Conservation (phyloP, 2,888 invertebrate genomes). For the Lagria hirta region DNA sequence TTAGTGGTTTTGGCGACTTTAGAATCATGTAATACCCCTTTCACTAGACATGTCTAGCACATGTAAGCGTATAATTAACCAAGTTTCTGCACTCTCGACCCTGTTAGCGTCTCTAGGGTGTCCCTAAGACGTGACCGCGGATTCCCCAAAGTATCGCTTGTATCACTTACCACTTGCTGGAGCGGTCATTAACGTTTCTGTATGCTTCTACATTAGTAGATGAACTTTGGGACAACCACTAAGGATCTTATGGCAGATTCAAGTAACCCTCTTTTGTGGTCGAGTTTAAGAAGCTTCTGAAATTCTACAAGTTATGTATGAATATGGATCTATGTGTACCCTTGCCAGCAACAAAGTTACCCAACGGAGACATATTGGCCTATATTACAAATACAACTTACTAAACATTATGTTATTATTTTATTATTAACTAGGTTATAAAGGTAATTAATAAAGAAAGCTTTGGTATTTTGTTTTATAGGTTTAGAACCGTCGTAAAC, state of each 20-base stretch:
- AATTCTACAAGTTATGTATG: constrained; percentile 18
- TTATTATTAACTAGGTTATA: too few species aligned
- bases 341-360: constrained; percentile 1
- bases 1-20: constrained; percentile 28
- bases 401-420: too few species aligned
- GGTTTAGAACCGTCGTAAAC: too few species aligned
- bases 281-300: constrained; percentile 15
- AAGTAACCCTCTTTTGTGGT: constrained; percentile 15
- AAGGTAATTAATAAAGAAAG: too few species aligned
- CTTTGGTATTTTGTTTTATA: too few species aligned
- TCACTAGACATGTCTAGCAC: constrained; percentile 38
- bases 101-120: constrained; percentile 45
- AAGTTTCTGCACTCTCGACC: constrained; percentile 44
- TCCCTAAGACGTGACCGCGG: constrained; percentile 47
- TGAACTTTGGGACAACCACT: constrained; percentile 29
- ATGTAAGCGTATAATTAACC: constrained; percentile 49
- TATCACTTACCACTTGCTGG: constrained; percentile 50
- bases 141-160: constrained; percentile 52
- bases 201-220: constrained; percentile 30
- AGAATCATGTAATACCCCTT: constrained; percentile 31
- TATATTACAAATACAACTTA: too few species aligned
- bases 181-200: constrained; percentile 34
- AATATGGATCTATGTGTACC: constrained; percentile 17
- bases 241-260: constrained; percentile 26
- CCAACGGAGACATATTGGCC: too few species aligned